Conservation (phyloP, 2,797 vertebrate genomes). For the Enteromius anoplus region DNA sequence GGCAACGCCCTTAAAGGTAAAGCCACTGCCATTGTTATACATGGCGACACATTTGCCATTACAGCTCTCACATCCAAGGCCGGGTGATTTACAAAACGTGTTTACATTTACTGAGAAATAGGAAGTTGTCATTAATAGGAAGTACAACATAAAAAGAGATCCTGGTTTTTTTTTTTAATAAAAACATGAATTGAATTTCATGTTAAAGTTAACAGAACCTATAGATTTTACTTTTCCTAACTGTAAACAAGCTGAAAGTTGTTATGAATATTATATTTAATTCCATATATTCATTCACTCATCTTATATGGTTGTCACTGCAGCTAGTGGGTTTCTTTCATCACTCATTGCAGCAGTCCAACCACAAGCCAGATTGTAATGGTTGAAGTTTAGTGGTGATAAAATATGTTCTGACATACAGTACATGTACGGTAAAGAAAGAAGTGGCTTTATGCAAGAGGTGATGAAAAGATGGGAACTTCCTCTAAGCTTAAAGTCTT, state of each 20-base stretch:
- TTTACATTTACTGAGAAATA: neutral
- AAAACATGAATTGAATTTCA: neutral
- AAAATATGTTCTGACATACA: slow-evolving; percentile 1
- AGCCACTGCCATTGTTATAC: slow-evolving; percentile 28
- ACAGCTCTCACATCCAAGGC: neutral
- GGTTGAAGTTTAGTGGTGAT: neutral
- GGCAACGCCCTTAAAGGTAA: slow-evolving; percentile 71
- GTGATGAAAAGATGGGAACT: neutral
- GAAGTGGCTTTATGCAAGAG: neutral
- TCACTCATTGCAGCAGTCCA: neutral
- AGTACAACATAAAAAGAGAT: neutral
- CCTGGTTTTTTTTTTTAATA: neutral
- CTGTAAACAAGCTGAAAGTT: neutral
- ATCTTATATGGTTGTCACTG: neutral
- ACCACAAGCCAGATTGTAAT: neutral
- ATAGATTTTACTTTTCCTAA: neutral
- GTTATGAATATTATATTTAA: neutral
- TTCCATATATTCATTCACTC: neutral
- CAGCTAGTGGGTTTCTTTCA: neutral
- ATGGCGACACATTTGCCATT: slow-evolving; percentile 10
- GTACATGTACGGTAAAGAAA: neutral
- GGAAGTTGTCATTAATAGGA: slow-evolving; percentile 18
- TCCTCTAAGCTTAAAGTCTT: neutral
- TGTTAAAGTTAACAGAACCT: neutral
- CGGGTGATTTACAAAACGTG: neutral